Conservation (phyloP, 1,140 invertebrate genomes). For the Megalopta genalis region DNA sequence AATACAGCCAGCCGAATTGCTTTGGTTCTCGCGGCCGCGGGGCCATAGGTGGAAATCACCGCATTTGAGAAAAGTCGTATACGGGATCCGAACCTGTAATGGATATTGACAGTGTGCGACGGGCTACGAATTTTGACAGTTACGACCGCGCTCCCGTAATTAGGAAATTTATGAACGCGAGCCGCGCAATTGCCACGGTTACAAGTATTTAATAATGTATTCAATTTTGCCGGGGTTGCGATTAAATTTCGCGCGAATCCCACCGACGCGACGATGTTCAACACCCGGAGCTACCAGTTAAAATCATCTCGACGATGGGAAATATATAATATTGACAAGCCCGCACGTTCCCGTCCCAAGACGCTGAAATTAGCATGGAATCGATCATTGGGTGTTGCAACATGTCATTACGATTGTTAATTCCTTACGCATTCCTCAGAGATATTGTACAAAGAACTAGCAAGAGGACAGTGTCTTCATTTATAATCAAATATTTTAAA, state of each 20-base stretch:
- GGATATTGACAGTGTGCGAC: slow-evolving; percentile 47
- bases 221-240: neutral
- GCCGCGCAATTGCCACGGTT: neutral
- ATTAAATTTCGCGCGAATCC: slow-evolving; percentile 26
- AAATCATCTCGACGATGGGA: neutral
- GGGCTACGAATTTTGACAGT: slow-evolving; percentile 26
- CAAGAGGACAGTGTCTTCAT: too few species aligned
- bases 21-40: neutral
- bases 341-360: too few species aligned
- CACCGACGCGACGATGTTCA: too few species aligned
- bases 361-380: too few species aligned
- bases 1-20: slow-evolving; percentile 25
- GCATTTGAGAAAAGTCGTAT: slow-evolving; percentile 18
- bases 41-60: slow-evolving; percentile 22
- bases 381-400: too few species aligned
- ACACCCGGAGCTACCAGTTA: neutral
- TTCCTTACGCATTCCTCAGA: too few species aligned
- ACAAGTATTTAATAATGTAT: slow-evolving; percentile 53
- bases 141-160: slow-evolving; percentile 10
- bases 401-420: too few species aligned
- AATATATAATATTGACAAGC: neutral
- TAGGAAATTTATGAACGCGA: slow-evolving; percentile 43
- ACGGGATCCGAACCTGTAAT: slow-evolving; percentile 35
- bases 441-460: too few species aligned
- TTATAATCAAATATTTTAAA: too few species aligned